Evolutionary conservation across 2,797 vertebrate genomes (phyloP), one percentile per base, ranked within the genome.

Genomic region (Diglossa cyanea): DNA sequence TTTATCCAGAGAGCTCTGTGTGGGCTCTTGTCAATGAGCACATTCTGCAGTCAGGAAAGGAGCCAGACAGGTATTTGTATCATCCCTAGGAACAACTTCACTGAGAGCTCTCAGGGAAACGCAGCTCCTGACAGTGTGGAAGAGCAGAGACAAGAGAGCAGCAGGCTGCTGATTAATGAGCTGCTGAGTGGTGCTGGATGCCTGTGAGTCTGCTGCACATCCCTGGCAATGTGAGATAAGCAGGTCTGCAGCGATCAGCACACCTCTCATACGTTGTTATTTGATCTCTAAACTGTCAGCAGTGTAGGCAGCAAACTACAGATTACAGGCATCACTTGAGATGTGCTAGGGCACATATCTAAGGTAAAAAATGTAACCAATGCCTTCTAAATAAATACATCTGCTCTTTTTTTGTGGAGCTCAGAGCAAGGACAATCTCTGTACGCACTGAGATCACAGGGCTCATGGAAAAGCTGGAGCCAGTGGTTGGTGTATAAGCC

Each of bases 111-210:
- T 92, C 33, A 3, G 86, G 86, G 86, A 80, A 93, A 67, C 53
- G 74, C 16, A 83, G 54, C 70, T 67, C 85, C 85, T 94, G 93
- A 45, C 89, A 86, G 67, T 19, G 48, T 31, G 62, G 57, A 65
- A n/a, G 11, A 72, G 86, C 79, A 66, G 25, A 83, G 86, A 40
- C 62, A 24, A 18, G 28, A 89, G 92, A 94, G 45, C 79, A 93
- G 70, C 62, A 74, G 77, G 83, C 79, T 90, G 35, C 67, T 94
- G 92, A 95, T 96, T 97, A 95, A 94, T 90, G 94, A 96, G 83
- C 88, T 90, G 17, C 21, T 62, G 79, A 86, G 81, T 68, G 45
- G n/a, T 70, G 42, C 70, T 58, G 89, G 39, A 26, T 63, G 42
- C 13, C 48, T 83, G 90, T 6, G 75, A 66, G 71, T 24, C 24